These are phyloP conservation scores for Parasteatoda tepidariorum DNA, from an alignment of 1,140 invertebrate species.

Conservation along the genomic window DNA sequence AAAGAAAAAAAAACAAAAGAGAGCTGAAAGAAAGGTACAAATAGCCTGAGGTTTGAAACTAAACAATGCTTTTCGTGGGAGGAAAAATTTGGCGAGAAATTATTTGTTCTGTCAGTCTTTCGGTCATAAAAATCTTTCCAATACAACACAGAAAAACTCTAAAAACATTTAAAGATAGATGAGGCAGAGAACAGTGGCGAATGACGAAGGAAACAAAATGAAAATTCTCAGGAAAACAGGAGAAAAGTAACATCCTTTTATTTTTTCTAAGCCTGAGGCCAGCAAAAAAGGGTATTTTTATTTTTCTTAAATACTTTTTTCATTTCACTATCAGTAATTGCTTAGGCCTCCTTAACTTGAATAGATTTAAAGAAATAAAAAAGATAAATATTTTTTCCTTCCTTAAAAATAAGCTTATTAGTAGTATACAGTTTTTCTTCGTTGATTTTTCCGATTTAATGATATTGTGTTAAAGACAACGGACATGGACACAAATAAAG, in stretches of 20 bases:
- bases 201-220: not conserved
- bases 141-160: not conserved
- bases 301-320: not conserved
- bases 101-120: constrained; percentile 27
- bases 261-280: not conserved
- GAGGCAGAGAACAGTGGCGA: not conserved
- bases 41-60: not conserved
- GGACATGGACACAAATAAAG: not conserved
- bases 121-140: constrained; percentile 14
- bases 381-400: too few species aligned
- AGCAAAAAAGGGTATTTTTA: not conserved
- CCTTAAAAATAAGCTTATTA: too few species aligned
- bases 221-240: not conserved
- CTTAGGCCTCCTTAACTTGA: not conserved
- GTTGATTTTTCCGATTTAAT: too few species aligned
- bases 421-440: too few species aligned
- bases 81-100: constrained; percentile 22
- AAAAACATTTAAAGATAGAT: not conserved
- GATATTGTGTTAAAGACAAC: too few species aligned
- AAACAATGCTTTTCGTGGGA: constrained; percentile 10
- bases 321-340: not conserved
- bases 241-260: not conserved
- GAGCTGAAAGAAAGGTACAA: not conserved
- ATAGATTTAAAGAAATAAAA: not conserved
- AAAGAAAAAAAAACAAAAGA: not conserved